Conservation (phyloP, 2,797 vertebrate species). For the Sphaeramia orbicularis region DNA sequence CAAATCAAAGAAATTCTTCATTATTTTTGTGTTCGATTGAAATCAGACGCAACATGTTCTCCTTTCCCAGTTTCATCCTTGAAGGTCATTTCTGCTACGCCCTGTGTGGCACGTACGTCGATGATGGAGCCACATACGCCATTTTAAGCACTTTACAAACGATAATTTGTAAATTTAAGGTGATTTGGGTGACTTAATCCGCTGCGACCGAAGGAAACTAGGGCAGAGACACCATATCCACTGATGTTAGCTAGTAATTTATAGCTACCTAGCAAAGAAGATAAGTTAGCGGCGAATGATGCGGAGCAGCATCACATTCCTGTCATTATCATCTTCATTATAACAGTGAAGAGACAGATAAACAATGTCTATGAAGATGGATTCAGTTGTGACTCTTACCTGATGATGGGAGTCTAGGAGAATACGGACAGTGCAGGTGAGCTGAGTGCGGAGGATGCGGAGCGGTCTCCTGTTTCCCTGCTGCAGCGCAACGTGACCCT, state of each 20-base stretch:
- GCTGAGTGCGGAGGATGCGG: constrained; percentile 32
- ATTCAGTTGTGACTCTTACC: constrained; percentile 60
- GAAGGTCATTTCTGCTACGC: constrained; percentile 68
- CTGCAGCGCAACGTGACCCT: constrained; percentile 88
- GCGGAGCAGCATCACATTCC: constrained; percentile 39
- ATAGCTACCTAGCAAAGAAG: constrained; percentile 12
- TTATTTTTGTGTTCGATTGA: too few relatives aligned
- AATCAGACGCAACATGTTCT: constrained; percentile 15
- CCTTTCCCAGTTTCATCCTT: constrained; percentile 39
- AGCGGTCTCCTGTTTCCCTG: constrained; percentile 66
- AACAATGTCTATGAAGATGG: not conserved
- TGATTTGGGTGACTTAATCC: not conserved
- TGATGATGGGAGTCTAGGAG: constrained; percentile 33
- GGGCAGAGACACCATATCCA: too few relatives aligned
- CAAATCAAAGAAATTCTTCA: too few relatives aligned
- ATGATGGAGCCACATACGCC: constrained; percentile 4
- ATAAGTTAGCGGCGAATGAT: constrained; percentile 18
- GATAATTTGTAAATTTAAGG: not conserved
- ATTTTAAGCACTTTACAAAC: not conserved
- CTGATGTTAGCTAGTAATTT: not conserved
- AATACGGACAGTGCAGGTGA: constrained; percentile 13
- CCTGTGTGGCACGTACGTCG: constrained; percentile 64
- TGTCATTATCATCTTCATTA: constrained; percentile 5
- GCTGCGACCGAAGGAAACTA: not conserved
- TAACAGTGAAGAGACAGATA: not conserved